Evolutionary conservation across 64 coral and sea anemone genomes (phyloP), one percentile per base, ranked within the genome.

Genomic region (Orbicella faveolata): DNA sequence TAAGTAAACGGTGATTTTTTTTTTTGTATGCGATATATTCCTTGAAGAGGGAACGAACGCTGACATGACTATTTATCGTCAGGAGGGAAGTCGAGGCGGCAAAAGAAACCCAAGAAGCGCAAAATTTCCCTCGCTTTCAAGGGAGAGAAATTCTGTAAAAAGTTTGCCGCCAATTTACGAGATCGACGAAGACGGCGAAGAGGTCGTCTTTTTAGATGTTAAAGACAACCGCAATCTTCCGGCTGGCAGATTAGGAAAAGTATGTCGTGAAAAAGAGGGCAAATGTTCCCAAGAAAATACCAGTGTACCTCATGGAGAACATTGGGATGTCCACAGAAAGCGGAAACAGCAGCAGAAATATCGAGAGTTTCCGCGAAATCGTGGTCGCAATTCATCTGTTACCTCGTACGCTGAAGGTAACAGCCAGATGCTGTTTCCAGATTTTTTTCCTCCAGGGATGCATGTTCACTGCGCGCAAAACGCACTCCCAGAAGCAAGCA

Each of bases 381-480:
- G 73, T 20, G 41, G 41, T 19, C 35, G 41, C 63, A 72, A 85
- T 85, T 85, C 41, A 52, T 39, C 82, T 85, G 23, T 73, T 73
- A 33, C 63, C 6, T n/a, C 67, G 67, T 23, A 5, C 65, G 4
- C 17, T 12, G 21, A 72, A 72, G 63, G 82, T 17, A 85, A 85
- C 44, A 85, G 73, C 20, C 82, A 85, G 41, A 85, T 73, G 37
- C 36, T 72, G n/a, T 85, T 85, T 44, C 82, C 82, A 85, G 82
- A 85, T 65, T 85, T 85, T 68, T 85, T 85, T 53, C 82, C 82
- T 73, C 82, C 82, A 16, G 82, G 82, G 8, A 85, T 85, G 82
- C 82, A 85, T 17, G 65, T 85, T 72, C 82, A 85, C 39, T 85
- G 82, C 64, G 82, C 82, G 1, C 82, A 72, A 25, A 85, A 85